Base-by-base conservation (phyloP, 2,113 vertebrate genomes). In the Rhabdornis inornatus region DNA sequence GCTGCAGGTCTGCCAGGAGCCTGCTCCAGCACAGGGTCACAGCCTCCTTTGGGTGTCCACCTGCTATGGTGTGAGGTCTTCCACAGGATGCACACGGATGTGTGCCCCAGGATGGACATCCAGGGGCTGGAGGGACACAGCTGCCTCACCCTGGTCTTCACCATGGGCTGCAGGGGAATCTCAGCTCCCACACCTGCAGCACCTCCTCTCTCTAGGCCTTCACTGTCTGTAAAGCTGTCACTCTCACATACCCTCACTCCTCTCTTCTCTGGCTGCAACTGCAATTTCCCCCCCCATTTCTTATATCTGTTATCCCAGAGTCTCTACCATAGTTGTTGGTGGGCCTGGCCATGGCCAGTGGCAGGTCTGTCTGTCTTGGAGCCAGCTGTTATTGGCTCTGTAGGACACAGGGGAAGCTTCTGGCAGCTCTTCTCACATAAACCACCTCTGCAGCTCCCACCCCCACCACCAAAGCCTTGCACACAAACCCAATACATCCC, bases 401-500 rank as follows among this genome's bases (percentile, higher is more conserved):
- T 10, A 0, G 0, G 42, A 45, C n/a, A 56, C 2, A 30, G 15
- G 40, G n/a, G 13, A 37, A 52, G 11, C 24, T 65, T 65, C 57
- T 27, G 39, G 15, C 64, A 71, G 35, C 40, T 61, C 39, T 57
- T 45, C 37, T 63, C 49, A 57, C 30, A 74, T 42, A 42, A 83
- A 14, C 15, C n/a, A 40, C 35, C 13, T 14, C 9, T 33, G 24
- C 68, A 83, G 12, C 24, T 24, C 22, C 27, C 25, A 40, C 40
- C 7, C 7, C 3, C 6, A 18, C 18, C 35, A 31, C 16, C 15
- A 49, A 61, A 74, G 42, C 50, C 22, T 30, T 53, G 16, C 23
- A 37, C 33, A 37, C 31, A 65, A 60, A 60, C 8, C 14, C 10
- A n/a, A 15, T 12, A 28, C 6, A 49, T 24, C 23, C 17, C 31